Evolutionary conservation across 1,140 invertebrate genomes (phyloP).

Genomic region (Cotesia glomerata): DNA sequence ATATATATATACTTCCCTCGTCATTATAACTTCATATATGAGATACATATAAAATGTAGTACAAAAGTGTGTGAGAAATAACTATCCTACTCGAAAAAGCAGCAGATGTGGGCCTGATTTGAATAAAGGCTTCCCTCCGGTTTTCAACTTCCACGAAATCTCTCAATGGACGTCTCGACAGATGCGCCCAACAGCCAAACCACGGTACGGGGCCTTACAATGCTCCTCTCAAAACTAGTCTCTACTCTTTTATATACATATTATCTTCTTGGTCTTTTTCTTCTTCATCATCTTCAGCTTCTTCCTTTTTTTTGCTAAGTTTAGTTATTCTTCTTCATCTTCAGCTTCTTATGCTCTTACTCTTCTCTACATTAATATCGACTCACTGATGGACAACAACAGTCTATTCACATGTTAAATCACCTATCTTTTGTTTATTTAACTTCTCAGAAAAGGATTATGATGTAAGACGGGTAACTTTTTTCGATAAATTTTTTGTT

Average conservation of each 20-base stretch:
- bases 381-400: background rate
- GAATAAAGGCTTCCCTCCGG: constrained; percentile 24
- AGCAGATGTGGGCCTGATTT: constrained; percentile 31
- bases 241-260: background rate
- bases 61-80: constrained; percentile 10
- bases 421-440: constrained; percentile 2
- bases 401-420: constrained; percentile 6
- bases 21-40: background rate
- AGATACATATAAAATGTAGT: background rate
- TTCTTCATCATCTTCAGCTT: background rate
- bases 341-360: background rate
- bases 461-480: background rate
- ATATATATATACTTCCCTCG: background rate
- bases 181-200: constrained; percentile 12
- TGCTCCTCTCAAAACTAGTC: background rate
- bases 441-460: background rate
- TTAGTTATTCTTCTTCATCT: background rate
- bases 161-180: constrained; percentile 24
- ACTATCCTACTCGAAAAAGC: background rate
- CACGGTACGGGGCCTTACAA: background rate
- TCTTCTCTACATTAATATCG: background rate
- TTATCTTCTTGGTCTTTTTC: background rate
- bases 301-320: no score
- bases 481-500: background rate
- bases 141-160: constrained; percentile 26